Evolutionary conservation across 2,113 vertebrate species (phyloP).

Genomic region (Lagopus muta): DNA sequence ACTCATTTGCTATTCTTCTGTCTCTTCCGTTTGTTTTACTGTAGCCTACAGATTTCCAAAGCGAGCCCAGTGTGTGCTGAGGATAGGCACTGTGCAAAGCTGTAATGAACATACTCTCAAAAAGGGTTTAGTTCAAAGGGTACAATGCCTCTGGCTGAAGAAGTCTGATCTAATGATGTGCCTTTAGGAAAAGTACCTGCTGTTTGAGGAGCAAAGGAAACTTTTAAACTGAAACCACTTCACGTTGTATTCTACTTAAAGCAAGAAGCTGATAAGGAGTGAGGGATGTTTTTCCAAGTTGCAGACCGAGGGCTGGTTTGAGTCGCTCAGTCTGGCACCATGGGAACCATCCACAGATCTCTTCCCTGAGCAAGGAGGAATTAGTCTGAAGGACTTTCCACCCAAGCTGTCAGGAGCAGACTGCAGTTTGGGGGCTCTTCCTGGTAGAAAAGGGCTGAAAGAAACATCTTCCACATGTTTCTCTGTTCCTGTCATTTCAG

Average conservation of each 20-base stretch:
- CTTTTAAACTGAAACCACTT: neutral
- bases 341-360: accelerated
- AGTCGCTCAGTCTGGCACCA: neutral
- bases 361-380: accelerated
- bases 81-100: neutral
- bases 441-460: neutral
- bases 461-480: neutral
- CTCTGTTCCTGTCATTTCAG: neutral
- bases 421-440: neutral
- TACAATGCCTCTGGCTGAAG: neutral
- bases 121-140: neutral
- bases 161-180: neutral
- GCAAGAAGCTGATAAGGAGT: neutral
- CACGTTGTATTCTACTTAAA: neutral
- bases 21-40: neutral
- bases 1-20: neutral
- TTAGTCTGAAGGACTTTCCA: neutral
- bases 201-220: neutral
- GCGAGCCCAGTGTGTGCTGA: neutral
- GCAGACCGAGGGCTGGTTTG: neutral
- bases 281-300: neutral
- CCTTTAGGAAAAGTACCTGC: neutral
- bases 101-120: neutral
- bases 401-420: neutral
- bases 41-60: neutral